phyloP scores from a whole-genome alignment of 2,113 vertebrate genomes.

The Piliocolobus tephrosceles region DNA sequence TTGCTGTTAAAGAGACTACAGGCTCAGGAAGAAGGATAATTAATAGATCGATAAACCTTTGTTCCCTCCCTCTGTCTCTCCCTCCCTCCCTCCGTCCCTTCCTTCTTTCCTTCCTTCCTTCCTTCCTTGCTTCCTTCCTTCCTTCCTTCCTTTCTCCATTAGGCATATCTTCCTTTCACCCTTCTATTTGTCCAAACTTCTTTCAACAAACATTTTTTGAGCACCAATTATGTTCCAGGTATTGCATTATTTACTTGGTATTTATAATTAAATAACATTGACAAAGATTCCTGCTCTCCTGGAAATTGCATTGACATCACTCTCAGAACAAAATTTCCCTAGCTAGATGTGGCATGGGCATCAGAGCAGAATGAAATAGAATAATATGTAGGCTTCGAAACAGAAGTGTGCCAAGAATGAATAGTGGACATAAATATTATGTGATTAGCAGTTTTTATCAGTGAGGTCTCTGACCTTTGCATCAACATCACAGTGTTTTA shows the following conservation, averaged over 20 bases:
- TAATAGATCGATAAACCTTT: neutral
- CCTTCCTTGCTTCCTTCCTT: neutral
- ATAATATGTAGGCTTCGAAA: neutral
- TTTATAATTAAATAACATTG: neutral
- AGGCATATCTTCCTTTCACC: neutral
- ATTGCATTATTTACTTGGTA: neutral
- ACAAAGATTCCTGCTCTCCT: neutral
- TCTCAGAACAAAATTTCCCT: neutral
- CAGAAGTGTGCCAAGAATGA: neutral
- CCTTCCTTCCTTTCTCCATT: neutral
- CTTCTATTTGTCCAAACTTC: neutral
- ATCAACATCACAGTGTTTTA: neutral
- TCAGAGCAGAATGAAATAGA: neutral
- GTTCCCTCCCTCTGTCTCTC: neutral
- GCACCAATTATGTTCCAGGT: neutral
- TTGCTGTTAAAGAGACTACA: neutral
- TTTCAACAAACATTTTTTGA: neutral
- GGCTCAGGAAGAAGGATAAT: neutral
- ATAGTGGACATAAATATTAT: neutral
- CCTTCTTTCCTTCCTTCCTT: no score
- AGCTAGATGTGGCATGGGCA: neutral
- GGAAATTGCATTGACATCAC: neutral
- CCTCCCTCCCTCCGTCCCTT: rapidly evolving
- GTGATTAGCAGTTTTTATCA: neutral
- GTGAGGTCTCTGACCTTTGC: neutral